A percentile compares a stretch with the other conserved stretches of the same genome.
Conservation (phyloP, 2,888 invertebrate genomes). For the Crocallis elinguaria region DNA sequence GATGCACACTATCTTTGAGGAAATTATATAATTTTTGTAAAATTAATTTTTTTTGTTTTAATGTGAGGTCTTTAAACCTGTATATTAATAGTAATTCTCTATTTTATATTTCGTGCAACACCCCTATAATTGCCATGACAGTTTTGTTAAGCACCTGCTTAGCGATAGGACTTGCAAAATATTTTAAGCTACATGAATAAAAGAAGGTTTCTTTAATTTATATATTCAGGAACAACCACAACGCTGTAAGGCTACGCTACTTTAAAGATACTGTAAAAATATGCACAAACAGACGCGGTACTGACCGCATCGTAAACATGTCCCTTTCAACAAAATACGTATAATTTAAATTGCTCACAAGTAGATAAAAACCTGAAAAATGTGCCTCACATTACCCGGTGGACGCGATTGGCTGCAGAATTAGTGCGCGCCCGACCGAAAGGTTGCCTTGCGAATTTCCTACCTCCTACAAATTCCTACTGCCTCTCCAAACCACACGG, state of each 20-base stretch:
- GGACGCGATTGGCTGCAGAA: conserved; percentile 74
- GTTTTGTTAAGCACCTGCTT: too few relatives aligned
- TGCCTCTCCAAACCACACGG: conserved; percentile 42
- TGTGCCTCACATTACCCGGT: conserved; percentile 68
- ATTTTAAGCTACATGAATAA: conserved; percentile 8
- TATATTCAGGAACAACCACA: conserved; percentile 16
- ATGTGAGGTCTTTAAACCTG: too few relatives aligned
- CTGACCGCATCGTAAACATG: conserved; percentile 46
- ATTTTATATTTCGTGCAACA: too few relatives aligned
- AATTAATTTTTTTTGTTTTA: too few relatives aligned
- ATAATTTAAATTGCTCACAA: conserved; percentile 48
- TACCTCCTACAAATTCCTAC: conserved; percentile 55
- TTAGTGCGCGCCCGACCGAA: conserved; percentile 78
- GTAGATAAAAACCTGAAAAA: conserved; percentile 63
- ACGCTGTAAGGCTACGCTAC: conserved; percentile 14
- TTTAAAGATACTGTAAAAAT: conserved; percentile 33
- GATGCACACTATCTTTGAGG: too few relatives aligned
- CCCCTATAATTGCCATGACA: too few relatives aligned
- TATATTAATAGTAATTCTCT: too few relatives aligned
- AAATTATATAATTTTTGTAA: too few relatives aligned
- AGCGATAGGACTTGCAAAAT: not conserved
- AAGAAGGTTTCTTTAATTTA: conserved; percentile 19
- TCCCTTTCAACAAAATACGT: conserved; percentile 43
- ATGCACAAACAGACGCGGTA: conserved; percentile 31
- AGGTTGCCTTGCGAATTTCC: conserved; percentile 79